Conservation (phyloP, 2,113 vertebrate genomes). For the Pardalotus punctatus region DNA sequence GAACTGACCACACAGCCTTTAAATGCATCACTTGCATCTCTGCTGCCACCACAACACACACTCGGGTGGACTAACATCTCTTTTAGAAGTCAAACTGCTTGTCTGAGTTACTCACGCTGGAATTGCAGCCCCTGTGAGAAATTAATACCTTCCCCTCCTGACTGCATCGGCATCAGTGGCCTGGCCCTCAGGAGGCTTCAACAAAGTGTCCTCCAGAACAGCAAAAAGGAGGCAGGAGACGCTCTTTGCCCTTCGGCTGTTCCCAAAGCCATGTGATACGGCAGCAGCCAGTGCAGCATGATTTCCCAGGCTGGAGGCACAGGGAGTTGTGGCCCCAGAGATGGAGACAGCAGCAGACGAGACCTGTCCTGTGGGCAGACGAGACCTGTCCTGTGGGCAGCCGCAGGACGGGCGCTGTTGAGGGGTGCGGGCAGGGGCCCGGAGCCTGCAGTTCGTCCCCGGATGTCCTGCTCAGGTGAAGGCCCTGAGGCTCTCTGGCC, state of each 20-base stretch:
- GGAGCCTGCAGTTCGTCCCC: accelerated
- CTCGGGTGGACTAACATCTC: background rate
- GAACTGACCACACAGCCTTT: background rate
- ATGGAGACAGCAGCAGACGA: accelerated
- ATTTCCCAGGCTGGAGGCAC: background rate
- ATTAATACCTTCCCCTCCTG: background rate
- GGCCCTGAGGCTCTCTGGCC: background rate
- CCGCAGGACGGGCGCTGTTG: accelerated
- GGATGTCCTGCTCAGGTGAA: accelerated
- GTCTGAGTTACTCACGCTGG: background rate
- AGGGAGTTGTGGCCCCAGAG: accelerated
- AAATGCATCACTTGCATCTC: background rate
- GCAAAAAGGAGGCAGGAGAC: background rate
- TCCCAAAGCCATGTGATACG: background rate
- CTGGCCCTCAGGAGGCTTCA: accelerated
- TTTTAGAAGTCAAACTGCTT: accelerated
- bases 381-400: too few relatives aligned
- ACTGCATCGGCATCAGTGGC: accelerated
- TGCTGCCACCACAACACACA: background rate
- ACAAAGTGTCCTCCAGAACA: background rate
- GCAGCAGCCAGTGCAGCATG: background rate
- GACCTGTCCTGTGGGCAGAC: background rate
- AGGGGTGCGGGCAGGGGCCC: accelerated
- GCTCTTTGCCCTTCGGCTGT: background rate
- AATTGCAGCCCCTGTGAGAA: background rate